phyloP scores from a whole-genome alignment of 2,113 vertebrate genomes.

The Neolamprologus hecqui region DNA sequence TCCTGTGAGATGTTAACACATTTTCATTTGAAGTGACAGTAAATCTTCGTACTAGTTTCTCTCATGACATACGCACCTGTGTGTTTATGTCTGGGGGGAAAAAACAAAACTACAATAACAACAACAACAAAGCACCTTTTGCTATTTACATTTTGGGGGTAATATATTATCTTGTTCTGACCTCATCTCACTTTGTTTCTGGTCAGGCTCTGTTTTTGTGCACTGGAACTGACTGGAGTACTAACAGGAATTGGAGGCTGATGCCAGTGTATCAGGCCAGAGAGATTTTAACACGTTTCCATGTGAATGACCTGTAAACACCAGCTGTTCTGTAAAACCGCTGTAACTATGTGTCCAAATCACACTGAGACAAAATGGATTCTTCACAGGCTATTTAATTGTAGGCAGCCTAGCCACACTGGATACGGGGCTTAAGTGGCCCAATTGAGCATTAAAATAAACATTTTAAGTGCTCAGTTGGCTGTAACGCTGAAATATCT shows the following conservation, averaged over 20 bases:
- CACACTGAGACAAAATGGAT: constrained; percentile 44
- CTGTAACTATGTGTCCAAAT: constrained; percentile 32
- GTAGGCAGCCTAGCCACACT: neutral
- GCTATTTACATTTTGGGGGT: neutral
- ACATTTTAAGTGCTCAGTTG: constrained; percentile 38
- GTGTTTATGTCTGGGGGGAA: neutral
- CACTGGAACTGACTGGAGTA: neutral
- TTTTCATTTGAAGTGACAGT: constrained; percentile 38
- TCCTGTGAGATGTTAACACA: constrained; percentile 40
- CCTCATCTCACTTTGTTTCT: neutral
- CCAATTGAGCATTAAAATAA: constrained; percentile 30
- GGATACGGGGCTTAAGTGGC: constrained; percentile 20
- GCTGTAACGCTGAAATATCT: neutral
- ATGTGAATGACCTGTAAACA: constrained; percentile 42
- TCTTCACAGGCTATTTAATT: constrained; percentile 36
- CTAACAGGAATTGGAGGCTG: neutral
- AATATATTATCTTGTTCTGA: neutral
- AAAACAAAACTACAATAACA: neutral
- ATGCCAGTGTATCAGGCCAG: constrained; percentile 19
- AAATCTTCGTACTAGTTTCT: neutral
- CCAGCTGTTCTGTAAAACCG: constrained; percentile 48
- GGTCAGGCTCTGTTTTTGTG: neutral
- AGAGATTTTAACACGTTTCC: constrained; percentile 31
- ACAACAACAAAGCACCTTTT: neutral
- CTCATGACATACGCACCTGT: neutral